Conservation (phyloP, 2,113 vertebrate genomes). For the Lontra canadensis region DNA sequence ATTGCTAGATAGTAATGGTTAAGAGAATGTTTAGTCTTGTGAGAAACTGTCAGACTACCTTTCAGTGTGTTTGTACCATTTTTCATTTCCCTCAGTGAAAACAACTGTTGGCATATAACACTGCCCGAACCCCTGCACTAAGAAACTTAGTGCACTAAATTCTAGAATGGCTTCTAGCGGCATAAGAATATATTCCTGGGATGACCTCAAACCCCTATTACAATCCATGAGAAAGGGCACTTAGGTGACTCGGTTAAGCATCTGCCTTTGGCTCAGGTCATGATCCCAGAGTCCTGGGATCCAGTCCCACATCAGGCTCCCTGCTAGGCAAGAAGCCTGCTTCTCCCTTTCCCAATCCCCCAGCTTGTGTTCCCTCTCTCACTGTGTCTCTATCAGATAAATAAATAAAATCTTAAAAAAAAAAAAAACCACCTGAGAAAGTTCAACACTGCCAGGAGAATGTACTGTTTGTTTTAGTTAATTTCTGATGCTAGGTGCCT, state of each 20-base stretch:
- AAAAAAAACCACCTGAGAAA: background rate
- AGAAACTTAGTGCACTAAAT: background rate
- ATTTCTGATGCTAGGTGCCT: background rate
- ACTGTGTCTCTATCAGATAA: too few species aligned
- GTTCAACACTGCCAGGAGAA: background rate
- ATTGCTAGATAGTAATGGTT: background rate
- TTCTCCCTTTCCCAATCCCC: too few species aligned
- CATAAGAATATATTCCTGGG: background rate
- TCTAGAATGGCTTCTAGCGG: background rate
- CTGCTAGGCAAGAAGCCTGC: too few species aligned
- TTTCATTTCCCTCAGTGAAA: background rate
- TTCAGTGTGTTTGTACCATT: background rate
- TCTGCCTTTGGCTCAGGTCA: too few species aligned
- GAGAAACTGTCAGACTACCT: background rate
- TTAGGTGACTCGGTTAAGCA: too few species aligned
- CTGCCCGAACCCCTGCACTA: background rate
- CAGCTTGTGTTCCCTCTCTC: too few species aligned
- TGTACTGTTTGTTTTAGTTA: background rate
- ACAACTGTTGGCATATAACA: background rate
- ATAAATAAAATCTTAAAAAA: too few species aligned
- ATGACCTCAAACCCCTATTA: background rate
- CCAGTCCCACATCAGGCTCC: too few species aligned
- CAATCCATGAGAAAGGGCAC: background rate
- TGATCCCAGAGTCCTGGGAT: too few species aligned
- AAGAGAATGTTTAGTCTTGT: background rate